phyloP scores from a whole-genome alignment of 2,797 vertebrate species.

The Nasua narica region DNA sequence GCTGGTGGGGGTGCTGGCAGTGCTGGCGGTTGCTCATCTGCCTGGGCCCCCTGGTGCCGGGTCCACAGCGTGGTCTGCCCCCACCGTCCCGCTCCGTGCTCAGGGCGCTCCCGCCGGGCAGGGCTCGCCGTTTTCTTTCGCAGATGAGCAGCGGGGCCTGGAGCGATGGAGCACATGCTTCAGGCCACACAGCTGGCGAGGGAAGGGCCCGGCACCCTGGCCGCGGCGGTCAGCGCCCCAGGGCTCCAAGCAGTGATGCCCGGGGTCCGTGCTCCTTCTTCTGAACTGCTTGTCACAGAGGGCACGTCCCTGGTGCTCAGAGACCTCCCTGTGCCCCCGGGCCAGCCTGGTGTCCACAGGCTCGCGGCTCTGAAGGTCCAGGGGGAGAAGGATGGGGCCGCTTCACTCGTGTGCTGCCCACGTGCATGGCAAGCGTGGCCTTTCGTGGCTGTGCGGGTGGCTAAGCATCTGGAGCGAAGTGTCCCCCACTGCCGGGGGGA shows the following conservation, averaged over 20 bases:
- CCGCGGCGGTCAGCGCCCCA: rapidly evolving
- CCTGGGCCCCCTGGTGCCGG: background rate
- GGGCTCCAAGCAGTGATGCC: rapidly evolving
- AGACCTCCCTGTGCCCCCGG: rapidly evolving
- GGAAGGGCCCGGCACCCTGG: rapidly evolving
- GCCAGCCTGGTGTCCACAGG: background rate
- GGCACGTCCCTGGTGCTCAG: rapidly evolving
- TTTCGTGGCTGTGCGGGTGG: background rate
- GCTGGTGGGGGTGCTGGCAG: rapidly evolving
- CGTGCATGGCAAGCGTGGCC: rapidly evolving
- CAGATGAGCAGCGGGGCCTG: rapidly evolving
- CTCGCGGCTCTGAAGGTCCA: background rate
- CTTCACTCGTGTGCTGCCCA: rapidly evolving
- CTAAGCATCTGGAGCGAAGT: rapidly evolving
- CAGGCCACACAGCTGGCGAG: rapidly evolving
- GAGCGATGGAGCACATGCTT: rapidly evolving
- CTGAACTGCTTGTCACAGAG: rapidly evolving
- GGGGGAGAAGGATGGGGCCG: rapidly evolving
- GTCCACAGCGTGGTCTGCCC: rapidly evolving
- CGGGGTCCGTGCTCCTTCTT: rapidly evolving
- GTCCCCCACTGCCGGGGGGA: rapidly evolving
- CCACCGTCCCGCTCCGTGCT: rapidly evolving
- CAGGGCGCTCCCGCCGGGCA: rapidly evolving
- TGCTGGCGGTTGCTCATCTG: background rate
- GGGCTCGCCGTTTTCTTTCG: rapidly evolving